These are phyloP conservation scores for Argyresthia goedartella DNA, from an alignment of 2,888 invertebrate genomes.

Conservation along the genomic window DNA sequence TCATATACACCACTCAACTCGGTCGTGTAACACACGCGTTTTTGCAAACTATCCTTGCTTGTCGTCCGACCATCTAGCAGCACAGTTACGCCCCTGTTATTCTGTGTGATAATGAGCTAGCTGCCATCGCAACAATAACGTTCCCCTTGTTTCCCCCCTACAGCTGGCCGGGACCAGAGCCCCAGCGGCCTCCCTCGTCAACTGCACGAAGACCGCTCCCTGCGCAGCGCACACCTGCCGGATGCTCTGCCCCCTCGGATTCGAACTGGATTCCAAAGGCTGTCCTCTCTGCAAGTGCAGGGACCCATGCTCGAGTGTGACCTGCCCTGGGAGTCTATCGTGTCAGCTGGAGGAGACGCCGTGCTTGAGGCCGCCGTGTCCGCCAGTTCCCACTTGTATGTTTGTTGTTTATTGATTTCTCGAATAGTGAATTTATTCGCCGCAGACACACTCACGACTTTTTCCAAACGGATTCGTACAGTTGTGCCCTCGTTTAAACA, in stretches of 20 bases:
- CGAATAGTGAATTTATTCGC: not conserved
- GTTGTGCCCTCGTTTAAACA: not conserved
- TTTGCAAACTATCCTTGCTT: too few relatives aligned
- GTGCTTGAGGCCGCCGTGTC: conserved; percentile 84
- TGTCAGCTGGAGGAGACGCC: conserved; percentile 85
- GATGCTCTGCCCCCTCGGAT: conserved; percentile 89
- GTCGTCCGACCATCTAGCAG: too few relatives aligned
- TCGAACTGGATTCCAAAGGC: conserved; percentile 77
- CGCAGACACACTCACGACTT: not conserved
- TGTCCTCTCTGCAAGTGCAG: conserved; percentile 86
- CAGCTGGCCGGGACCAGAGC: conserved; percentile 80
- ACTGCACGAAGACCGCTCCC: conserved; percentile 77
- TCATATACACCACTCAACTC: too few relatives aligned
- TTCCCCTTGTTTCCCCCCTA: not conserved
- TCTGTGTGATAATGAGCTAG: too few relatives aligned
- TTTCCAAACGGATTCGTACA: not conserved
- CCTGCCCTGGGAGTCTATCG: conserved; percentile 80
- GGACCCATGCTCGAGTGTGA: conserved; percentile 82
- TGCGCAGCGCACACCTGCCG: conserved; percentile 87
- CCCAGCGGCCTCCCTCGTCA: conserved; percentile 73
- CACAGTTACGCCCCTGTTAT: too few relatives aligned
- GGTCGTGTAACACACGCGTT: too few relatives aligned
- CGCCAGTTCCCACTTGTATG: conserved; percentile 85
- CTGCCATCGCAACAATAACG: not conserved
- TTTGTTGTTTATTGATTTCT: conserved; percentile 6